Evolutionary conservation across 2,797 vertebrate genomes (phyloP).

Genomic region (Carduelis carduelis): DNA sequence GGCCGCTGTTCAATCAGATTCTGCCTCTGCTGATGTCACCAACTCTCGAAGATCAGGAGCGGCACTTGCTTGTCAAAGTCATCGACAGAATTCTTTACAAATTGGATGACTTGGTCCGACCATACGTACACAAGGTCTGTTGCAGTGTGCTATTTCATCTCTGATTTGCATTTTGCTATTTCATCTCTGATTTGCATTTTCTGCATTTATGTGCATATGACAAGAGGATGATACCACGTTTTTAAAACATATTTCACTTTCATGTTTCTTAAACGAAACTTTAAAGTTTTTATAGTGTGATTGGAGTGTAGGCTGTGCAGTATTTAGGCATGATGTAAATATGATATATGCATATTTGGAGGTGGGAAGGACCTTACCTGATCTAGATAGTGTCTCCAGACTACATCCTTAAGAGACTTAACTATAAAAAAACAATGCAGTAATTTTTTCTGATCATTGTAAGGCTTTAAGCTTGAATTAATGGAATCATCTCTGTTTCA

Average conservation of each 20-base stretch:
- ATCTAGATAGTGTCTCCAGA: neutral
- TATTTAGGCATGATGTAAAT: neutral
- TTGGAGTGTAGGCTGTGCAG: neutral
- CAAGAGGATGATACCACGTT: neutral
- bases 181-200: neutral
- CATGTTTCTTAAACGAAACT: neutral
- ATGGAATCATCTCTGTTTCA: neutral
- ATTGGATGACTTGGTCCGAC: conserved; percentile 95
- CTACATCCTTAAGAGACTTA: neutral
- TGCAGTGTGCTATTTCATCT: neutral
- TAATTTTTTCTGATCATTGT: rapidly evolving
- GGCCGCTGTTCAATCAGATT: conserved; percentile 97
- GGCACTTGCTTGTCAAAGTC: conserved; percentile 97
- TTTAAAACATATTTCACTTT: neutral
- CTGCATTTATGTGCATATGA: neutral
- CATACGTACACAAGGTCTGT: conserved; percentile 96
- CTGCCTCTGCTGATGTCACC: conserved; percentile 97
- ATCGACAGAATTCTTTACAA: conserved; percentile 99
- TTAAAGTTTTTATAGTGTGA: neutral
- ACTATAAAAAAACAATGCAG: neutral
- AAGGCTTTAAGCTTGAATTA: neutral
- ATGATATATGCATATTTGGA: neutral
- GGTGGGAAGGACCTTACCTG: neutral
- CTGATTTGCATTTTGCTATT: neutral
- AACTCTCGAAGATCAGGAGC: conserved; percentile 97